Evolutionary conservation across 2,888 invertebrate species (phyloP).

Genomic region (Pterostichus madidus): DNA sequence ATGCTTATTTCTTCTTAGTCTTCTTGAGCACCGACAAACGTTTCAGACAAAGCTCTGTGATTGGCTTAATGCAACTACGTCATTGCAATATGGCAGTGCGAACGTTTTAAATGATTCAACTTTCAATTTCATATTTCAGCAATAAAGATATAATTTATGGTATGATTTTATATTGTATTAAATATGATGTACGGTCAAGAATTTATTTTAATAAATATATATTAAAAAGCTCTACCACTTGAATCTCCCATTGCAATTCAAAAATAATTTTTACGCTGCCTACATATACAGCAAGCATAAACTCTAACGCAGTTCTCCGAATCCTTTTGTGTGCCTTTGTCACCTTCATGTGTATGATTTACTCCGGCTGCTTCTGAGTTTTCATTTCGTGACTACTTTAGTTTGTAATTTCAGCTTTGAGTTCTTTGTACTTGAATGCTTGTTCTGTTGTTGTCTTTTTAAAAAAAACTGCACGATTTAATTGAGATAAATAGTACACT

Average conservation of each 20-base stretch:
- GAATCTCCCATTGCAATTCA: constrained; percentile 9
- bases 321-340: constrained; percentile 48
- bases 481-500: constrained; percentile 40
- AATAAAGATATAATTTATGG: too few species aligned
- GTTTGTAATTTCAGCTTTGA: constrained; percentile 32
- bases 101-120: too few species aligned
- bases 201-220: too few species aligned
- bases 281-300: constrained; percentile 39
- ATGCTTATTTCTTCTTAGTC: too few species aligned
- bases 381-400: constrained; percentile 15
- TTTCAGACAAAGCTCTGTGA: too few species aligned
- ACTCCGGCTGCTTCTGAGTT: constrained; percentile 13
- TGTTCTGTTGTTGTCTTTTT: constrained; percentile 19
- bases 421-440: constrained; percentile 34
- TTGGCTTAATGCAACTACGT: too few species aligned
- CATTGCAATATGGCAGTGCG: too few species aligned
- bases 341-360: constrained; percentile 42
- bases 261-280: constrained; percentile 12
- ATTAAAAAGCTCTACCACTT: too few species aligned
- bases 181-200: too few species aligned
- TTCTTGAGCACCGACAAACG: too few species aligned
- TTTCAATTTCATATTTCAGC: too few species aligned
- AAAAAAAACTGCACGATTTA: constrained; percentile 16
- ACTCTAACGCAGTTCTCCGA: constrained; percentile 2
- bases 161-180: too few species aligned